These are phyloP conservation scores for Bostrychus sinensis DNA, from an alignment of 2,113 vertebrate species.

Conservation along the genomic window DNA sequence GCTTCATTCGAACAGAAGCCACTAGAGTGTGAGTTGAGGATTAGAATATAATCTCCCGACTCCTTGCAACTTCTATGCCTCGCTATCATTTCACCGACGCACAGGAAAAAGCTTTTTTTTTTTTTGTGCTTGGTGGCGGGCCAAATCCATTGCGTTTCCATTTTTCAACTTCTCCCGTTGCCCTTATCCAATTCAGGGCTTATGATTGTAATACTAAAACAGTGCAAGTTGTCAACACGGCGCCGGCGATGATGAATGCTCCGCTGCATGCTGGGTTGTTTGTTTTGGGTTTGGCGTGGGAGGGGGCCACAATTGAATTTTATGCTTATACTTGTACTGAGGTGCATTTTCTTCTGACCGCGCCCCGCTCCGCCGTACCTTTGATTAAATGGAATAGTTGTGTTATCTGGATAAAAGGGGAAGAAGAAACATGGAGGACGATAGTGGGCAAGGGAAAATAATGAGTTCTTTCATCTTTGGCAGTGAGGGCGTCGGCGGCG, in stretches of 20 bases:
- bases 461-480: constrained; percentile 75
- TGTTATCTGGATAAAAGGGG: constrained; percentile 72
- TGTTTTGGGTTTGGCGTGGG: constrained; percentile 48
- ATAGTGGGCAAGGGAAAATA: constrained; percentile 67
- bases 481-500: constrained; percentile 63
- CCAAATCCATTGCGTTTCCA: constrained; percentile 70
- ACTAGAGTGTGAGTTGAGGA: constrained; percentile 46
- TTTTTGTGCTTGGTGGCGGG: constrained; percentile 38
- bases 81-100: constrained; percentile 39
- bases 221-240: constrained; percentile 68
- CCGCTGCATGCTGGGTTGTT: constrained; percentile 54
- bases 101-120: constrained; percentile 24
- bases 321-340: constrained; percentile 63
- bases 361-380: constrained; percentile 34
- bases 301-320: constrained; percentile 53
- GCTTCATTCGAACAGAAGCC: constrained; percentile 30
- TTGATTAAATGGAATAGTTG: constrained; percentile 72
- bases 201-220: constrained; percentile 77
- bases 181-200: constrained; percentile 71
- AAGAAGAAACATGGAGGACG: constrained; percentile 43
- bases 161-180: constrained; percentile 63
- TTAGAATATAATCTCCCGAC: constrained; percentile 60
- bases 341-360: constrained; percentile 61
- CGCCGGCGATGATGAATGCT: constrained; percentile 72
- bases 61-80: constrained; percentile 50